Percentiles rank a stretch among this genome's conserved stretches.
Evolutionary conservation across 2,888 invertebrate genomes (phyloP).

Genomic region (Philereme vetulata): DNA sequence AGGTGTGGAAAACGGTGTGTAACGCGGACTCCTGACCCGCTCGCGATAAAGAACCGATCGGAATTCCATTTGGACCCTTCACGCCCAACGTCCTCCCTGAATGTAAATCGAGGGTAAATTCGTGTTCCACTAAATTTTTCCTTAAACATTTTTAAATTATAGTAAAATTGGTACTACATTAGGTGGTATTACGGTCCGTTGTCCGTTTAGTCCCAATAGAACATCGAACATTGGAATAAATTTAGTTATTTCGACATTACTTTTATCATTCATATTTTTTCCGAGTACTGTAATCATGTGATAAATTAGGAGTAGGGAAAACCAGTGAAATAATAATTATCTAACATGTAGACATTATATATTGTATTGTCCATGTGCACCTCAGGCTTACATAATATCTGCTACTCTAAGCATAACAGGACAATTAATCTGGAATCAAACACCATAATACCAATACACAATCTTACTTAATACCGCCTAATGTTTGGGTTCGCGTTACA

Average conservation of each 20-base stretch:
- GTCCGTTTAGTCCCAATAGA: slow-evolving; percentile 2
- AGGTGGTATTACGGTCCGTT: slow-evolving; percentile 40
- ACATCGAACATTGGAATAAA: neutral
- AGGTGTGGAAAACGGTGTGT: slow-evolving; percentile 41
- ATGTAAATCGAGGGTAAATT: slow-evolving; percentile 74
- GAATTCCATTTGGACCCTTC: slow-evolving; percentile 78
- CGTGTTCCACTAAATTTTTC: slow-evolving; percentile 61
- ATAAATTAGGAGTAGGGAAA: too few relatives aligned
- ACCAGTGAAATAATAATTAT: too few relatives aligned
- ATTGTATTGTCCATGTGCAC: too few relatives aligned
- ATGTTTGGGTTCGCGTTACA: slow-evolving; percentile 34
- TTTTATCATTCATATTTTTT: too few relatives aligned
- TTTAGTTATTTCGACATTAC: too few relatives aligned
- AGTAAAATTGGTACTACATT: slow-evolving; percentile 56
- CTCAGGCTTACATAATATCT: neutral
- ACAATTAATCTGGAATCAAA: slow-evolving; percentile 17
- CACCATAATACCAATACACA: slow-evolving; percentile 15
- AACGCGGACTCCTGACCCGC: slow-evolving; percentile 56
- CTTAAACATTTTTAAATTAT: slow-evolving; percentile 64
- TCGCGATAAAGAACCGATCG: slow-evolving; percentile 69
- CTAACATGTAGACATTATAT: too few relatives aligned
- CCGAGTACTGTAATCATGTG: too few relatives aligned
- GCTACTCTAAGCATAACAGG: slow-evolving; percentile 2
- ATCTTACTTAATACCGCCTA: slow-evolving; percentile 8
- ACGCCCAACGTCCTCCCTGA: slow-evolving; percentile 67